phyloP scores from a whole-genome alignment of 2,888 invertebrate genomes.

The Erebia ligea region DNA sequence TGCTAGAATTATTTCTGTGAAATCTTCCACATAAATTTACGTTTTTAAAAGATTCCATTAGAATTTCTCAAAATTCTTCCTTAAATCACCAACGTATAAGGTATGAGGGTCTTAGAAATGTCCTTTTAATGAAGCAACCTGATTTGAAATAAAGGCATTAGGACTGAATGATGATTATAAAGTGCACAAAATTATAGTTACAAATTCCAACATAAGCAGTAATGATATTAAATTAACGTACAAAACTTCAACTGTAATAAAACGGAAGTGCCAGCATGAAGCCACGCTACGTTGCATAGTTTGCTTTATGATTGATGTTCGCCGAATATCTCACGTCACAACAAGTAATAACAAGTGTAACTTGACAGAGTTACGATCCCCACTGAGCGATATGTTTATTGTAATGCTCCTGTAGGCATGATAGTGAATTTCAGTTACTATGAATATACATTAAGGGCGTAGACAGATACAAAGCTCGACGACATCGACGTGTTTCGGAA shows the following conservation, averaged over 20 bases:
- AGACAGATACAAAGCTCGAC: no score
- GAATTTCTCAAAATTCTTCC: no score
- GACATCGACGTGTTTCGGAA: no score
- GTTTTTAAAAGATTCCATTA: no score
- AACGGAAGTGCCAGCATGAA: slow-evolving; percentile 24
- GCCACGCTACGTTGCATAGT: slow-evolving; percentile 37
- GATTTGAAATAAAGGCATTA: no score
- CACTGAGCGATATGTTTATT: slow-evolving; percentile 62
- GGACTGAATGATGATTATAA: background rate
- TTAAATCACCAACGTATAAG: no score
- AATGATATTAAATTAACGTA: slow-evolving; percentile 13
- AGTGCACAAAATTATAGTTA: background rate
- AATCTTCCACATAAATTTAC: no score
- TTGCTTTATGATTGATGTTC: slow-evolving; percentile 39
- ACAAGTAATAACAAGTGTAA: slow-evolving; percentile 44
- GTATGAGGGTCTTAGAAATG: no score
- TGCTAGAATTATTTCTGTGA: no score
- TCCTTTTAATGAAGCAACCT: no score
- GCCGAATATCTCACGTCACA: slow-evolving; percentile 43
- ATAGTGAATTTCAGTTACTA: slow-evolving; percentile 53
- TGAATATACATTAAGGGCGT: slow-evolving; percentile 32
- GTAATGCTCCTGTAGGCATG: slow-evolving; percentile 62
- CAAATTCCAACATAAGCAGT: background rate
- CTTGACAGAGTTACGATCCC: slow-evolving; percentile 59
- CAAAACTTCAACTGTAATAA: slow-evolving; percentile 29